Evolutionary conservation across 2,797 vertebrate species (phyloP), one percentile per base, ranked within the genome.

Genomic region (Salarias fasciatus): DNA sequence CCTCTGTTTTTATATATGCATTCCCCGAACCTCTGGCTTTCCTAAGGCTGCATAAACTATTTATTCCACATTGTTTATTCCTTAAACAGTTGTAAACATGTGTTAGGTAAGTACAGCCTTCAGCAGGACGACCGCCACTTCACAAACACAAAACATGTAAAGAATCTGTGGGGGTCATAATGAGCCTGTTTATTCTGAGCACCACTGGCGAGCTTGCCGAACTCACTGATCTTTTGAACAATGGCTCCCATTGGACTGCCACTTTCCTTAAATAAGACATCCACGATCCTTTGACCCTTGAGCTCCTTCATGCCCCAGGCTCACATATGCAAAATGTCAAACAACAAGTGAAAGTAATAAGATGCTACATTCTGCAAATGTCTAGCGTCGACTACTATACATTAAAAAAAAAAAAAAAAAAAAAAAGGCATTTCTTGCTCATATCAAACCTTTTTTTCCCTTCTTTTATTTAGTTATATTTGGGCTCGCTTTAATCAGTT

Each of bases 261-360:
- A 76, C 43, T 76, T 80, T 72, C 65, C 66, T 46, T 72, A 63
- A 86, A 43, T 45, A 53, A 83, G 71, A 84, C 48, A 60, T 80
- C 73, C 73, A 49, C 59, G 72, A 71, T 18, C 48, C 44, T 56
- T 66, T 74, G 63, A 78, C 73, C 59, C 63, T 28, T 43, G 24
- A 38, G 45, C 40, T 40, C 46, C 44, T 41, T 36, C 2, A 5
- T 60, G 24, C 30, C 13, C 5, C 12, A 0, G 36, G 15, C 15
- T 40, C 37, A 53, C 37, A 31, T 11, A 44, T 13, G 11, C 6
- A 53, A 9, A 0, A 13, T 6, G 18, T 24, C 18, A 24, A 24
- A 2, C 3, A 24, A 24, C 18, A 24, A 24, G 18, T 24, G 24
- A 24, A 24, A 24, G 18, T 24, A 24, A 24, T 24, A 24, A 24